Evolutionary conservation across 35 echinoderm and acorn worm species (phyloP).

Genomic region (Acanthaster planci): DNA sequence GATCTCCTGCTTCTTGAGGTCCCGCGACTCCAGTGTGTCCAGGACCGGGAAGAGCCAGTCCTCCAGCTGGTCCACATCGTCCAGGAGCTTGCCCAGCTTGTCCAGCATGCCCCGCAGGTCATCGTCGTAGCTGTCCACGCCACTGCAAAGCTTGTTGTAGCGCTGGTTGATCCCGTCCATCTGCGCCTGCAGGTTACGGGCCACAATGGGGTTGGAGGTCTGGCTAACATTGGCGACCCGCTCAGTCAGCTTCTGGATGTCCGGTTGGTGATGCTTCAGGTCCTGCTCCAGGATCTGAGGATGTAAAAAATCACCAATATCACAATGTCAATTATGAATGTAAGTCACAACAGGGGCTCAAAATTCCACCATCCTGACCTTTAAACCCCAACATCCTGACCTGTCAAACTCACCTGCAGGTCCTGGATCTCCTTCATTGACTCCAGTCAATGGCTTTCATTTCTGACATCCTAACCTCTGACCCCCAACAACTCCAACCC

Average conservation of each 20-base stretch:
- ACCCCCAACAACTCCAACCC: too few species aligned
- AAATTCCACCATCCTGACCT: background rate
- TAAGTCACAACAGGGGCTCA: too few species aligned
- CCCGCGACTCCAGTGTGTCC: slow-evolving; percentile 80
- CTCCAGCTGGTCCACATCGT: slow-evolving; percentile 90
- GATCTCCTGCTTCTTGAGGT: slow-evolving; percentile 84
- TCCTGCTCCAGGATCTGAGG: slow-evolving; percentile 81
- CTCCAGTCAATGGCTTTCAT: too few species aligned
- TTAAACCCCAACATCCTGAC: background rate
- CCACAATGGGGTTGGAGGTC: slow-evolving; percentile 70
- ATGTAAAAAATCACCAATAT: too few species aligned
- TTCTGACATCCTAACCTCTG: too few species aligned
- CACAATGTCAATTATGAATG: too few species aligned
- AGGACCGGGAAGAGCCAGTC: slow-evolving; percentile 93
- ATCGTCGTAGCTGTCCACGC: slow-evolving; percentile 36
- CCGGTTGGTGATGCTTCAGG: slow-evolving; percentile 75
- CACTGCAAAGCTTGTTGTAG: slow-evolving; percentile 57
- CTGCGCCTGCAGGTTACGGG: slow-evolving; percentile 59
- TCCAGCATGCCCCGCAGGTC: slow-evolving; percentile 78
- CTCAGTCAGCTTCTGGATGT: slow-evolving; percentile 66
- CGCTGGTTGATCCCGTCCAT: slow-evolving; percentile 69
- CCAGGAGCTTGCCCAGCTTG: slow-evolving; percentile 69
- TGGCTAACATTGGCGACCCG: slow-evolving; percentile 55
- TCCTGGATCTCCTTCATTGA: slow-evolving; percentile 94
- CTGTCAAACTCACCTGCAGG: slow-evolving; percentile 60